Evolutionary conservation across 2,113 vertebrate species (phyloP), one percentile per base, ranked within the genome.

Genomic region (Platanista minor): DNA sequence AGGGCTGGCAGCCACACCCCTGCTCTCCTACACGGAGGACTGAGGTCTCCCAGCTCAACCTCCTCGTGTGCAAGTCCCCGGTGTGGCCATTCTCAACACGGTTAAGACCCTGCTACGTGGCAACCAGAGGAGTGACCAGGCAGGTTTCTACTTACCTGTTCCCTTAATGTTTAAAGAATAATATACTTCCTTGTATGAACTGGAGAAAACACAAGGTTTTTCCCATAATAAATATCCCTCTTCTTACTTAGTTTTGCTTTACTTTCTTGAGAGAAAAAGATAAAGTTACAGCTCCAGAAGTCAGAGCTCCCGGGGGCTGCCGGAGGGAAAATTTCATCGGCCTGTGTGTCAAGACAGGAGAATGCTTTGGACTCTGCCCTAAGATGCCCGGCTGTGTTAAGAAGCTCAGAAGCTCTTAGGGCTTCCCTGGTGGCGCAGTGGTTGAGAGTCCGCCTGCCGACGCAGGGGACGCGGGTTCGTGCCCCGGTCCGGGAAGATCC

Each of bases 261-360:
- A 6, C 57, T 27, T 39, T 59, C 62, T 27, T 23, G 13, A 36
- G 33, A 92, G 27, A 27, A 67, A 82, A 57, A 52, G n/a, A 4
- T 0, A 2, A 36, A 61, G 8, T 25, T 9, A 29, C 52, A 3
- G 3, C 18, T 81, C 21, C 61, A 18, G 49, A 74, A 23, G 3
- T 31, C 5, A 3, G 0, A 31, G 29, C 64, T 6, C n/a, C 20
- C 23, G 0, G 15, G 15, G 11, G 5, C 0, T 71, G 39, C n/a
- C 72, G 7, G 0, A 0, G 2, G 46, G 59, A 33, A 52, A 17
- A 31, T 14, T 10, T 20, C 23, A 11, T 3, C 1, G 33, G 67
- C 46, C 54, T 20, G 5, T 10, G 10, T 14, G 43, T 27, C 23
- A 4, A 46, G n/a, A 25, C 12, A 20, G 81, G 12, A 20, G 23